A percentile compares a stretch with the other conserved stretches of the same genome.
phyloP scores from a whole-genome alignment of 1,140 invertebrate genomes.

The Belonocnema kinseyi region DNA sequence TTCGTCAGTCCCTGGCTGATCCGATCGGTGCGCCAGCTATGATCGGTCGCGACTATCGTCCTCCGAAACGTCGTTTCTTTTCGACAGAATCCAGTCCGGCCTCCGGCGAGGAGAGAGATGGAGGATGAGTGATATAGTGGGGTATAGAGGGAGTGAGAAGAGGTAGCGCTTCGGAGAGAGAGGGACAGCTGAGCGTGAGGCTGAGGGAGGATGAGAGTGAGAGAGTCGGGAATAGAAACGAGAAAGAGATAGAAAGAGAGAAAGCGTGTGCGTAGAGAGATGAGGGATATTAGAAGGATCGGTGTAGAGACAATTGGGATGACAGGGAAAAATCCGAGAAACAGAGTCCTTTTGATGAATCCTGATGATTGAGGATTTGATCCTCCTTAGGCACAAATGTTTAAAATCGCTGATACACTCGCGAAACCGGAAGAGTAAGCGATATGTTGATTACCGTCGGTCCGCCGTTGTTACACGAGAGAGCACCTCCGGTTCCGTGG shows the following conservation, averaged over 20 bases:
- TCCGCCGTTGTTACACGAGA: slow-evolving; percentile 27
- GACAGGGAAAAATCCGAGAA: not conserved
- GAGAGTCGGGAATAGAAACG: not conserved
- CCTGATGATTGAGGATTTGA: not conserved
- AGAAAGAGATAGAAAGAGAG: slow-evolving; percentile 36
- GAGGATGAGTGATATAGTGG: slow-evolving; percentile 40
- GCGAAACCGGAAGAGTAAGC: slow-evolving; percentile 4
- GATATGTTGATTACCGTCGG: slow-evolving; percentile 32
- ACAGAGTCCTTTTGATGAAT: not conserved
- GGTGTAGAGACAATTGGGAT: not conserved
- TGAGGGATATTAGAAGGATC: not conserved
- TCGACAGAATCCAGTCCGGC: slow-evolving; percentile 67
- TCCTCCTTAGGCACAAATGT: too few relatives aligned
- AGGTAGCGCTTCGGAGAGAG: slow-evolving; percentile 35
- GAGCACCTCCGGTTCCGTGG: slow-evolving; percentile 48
- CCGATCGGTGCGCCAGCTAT: slow-evolving; percentile 75
- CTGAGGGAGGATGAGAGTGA: slow-evolving; percentile 41
- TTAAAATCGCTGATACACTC: not conserved
- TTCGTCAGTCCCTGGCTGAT: slow-evolving; percentile 54
- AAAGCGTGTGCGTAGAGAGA: slow-evolving; percentile 50
- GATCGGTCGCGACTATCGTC: slow-evolving; percentile 76
- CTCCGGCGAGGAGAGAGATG: slow-evolving; percentile 44
- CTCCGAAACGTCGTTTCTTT: slow-evolving; percentile 76
- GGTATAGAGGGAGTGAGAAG: slow-evolving; percentile 41
- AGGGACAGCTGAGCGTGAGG: slow-evolving; percentile 47